Percentiles rank a stretch among this genome's conserved stretches.
phyloP scores from a whole-genome alignment of 2,113 vertebrate species.

The Athene cunicularia region DNA sequence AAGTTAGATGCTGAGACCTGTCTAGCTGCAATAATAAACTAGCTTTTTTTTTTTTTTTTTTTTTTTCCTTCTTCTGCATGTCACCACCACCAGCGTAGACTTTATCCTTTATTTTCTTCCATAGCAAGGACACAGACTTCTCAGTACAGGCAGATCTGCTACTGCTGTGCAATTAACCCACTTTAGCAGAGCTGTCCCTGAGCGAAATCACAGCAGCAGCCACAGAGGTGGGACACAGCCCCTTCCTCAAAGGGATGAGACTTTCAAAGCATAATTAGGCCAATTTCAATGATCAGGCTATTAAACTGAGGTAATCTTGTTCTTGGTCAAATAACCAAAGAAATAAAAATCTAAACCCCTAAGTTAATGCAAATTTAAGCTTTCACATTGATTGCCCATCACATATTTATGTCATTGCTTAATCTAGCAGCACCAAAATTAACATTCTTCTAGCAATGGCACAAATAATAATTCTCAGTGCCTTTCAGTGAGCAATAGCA shows the following conservation, averaged over 20 bases:
- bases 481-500: background rate
- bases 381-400: background rate
- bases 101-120: background rate
- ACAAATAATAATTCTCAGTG: background rate
- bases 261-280: background rate
- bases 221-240: background rate
- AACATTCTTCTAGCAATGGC: background rate
- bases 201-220: background rate
- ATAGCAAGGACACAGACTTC: background rate
- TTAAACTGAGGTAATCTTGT: background rate
- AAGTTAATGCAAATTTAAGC: background rate
- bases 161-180: background rate
- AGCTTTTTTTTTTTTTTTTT: background rate
- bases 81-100: background rate
- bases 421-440: background rate
- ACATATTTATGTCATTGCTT: background rate
- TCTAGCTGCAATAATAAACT: background rate
- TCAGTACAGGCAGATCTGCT: background rate
- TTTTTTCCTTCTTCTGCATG: too few relatives aligned
- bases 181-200: background rate
- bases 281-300: background rate
- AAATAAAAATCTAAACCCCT: background rate
- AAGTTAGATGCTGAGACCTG: background rate
- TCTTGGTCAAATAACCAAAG: background rate
- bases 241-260: background rate